Percentiles rank a stretch among this genome's conserved stretches.
These are phyloP conservation scores for Linhomoeus sp. DNA, from an alignment of 2,888 invertebrate species.

Conservation along the genomic window DNA sequence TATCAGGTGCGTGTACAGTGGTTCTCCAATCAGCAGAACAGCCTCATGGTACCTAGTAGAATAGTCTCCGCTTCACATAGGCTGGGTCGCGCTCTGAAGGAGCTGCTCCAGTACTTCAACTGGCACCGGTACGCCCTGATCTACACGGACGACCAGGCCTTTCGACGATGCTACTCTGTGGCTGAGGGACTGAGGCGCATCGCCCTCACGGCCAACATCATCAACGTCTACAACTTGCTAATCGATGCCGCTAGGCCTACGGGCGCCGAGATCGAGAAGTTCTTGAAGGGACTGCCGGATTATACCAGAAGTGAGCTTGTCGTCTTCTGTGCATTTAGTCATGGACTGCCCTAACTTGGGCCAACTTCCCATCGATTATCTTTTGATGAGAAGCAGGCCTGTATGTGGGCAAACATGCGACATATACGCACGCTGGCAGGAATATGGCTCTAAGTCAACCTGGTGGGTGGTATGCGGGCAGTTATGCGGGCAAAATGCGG, in stretches of 20 bases:
- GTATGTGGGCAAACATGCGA: no score
- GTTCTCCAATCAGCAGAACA: not conserved
- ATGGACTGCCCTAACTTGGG: no score
- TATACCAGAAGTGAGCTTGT: constrained; percentile 1
- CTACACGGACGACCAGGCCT: constrained; percentile 2
- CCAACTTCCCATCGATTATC: no score
- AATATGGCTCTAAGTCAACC: no score
- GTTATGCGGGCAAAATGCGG: no score
- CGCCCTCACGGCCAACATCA: not conserved
- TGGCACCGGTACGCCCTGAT: constrained; percentile 2
- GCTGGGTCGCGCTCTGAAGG: constrained; percentile 2
- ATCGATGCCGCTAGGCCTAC: not conserved
- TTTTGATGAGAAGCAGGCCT: no score
- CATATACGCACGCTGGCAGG: no score
- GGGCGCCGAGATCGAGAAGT: constrained; percentile 3
- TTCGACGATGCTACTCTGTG: constrained; percentile 1
- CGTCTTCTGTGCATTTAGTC: not conserved
- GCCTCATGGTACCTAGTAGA: not conserved
- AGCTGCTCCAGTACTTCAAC: constrained; percentile 2
- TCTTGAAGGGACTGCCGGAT: not conserved
- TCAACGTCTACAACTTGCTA: constrained; percentile 3
- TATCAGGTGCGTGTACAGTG: not conserved
- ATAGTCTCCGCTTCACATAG: not conserved
- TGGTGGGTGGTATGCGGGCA: no score
- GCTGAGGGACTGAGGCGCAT: constrained; percentile 3